Conservation (phyloP, 2,888 invertebrate species). For the Sylvicola fuscatus region DNA sequence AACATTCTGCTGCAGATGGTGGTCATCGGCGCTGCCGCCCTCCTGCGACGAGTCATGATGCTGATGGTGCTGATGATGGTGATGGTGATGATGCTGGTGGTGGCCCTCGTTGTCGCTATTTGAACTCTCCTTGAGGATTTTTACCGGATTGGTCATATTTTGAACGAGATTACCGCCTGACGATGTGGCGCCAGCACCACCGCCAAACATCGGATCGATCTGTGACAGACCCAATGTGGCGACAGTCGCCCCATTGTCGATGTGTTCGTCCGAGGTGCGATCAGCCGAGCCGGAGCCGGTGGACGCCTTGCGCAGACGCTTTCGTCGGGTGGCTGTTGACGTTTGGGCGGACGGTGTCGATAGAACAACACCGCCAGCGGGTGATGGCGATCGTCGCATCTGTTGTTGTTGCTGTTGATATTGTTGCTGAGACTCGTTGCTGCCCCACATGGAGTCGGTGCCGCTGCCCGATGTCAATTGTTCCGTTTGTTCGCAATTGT, state of each 20-base stretch:
- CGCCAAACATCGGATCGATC: slow-evolving; percentile 28
- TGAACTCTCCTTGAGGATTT: slow-evolving; percentile 25
- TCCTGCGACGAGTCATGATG: slow-evolving; percentile 28
- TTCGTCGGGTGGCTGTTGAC: slow-evolving; percentile 38
- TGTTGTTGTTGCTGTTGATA: slow-evolving; percentile 31
- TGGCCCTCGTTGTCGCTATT: slow-evolving; percentile 11
- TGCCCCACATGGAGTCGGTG: slow-evolving; percentile 32
- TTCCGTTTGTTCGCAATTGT: slow-evolving; percentile 27
- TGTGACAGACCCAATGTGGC: slow-evolving; percentile 20
- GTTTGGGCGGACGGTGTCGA: slow-evolving; percentile 35
- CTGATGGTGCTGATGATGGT: slow-evolving; percentile 1
- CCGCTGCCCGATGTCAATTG: slow-evolving; percentile 28
- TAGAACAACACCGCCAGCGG: slow-evolving; percentile 22
- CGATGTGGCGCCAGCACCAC: slow-evolving; percentile 13
- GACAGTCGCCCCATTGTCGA: slow-evolving; percentile 15
- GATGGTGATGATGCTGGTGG: not conserved
- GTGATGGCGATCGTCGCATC: slow-evolving; percentile 14
- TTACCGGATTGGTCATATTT: slow-evolving; percentile 17
- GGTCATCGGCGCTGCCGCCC: slow-evolving; percentile 4
- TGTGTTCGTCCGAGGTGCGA: slow-evolving; percentile 26
- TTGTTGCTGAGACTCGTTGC: slow-evolving; percentile 29
- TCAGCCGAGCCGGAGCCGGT: slow-evolving; percentile 38
- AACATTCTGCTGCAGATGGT: slow-evolving; percentile 29
- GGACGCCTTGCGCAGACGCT: slow-evolving; percentile 40
- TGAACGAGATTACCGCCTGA: slow-evolving; percentile 21